phyloP scores from a whole-genome alignment of 2,797 vertebrate species.

The Clarias fuscus region DNA sequence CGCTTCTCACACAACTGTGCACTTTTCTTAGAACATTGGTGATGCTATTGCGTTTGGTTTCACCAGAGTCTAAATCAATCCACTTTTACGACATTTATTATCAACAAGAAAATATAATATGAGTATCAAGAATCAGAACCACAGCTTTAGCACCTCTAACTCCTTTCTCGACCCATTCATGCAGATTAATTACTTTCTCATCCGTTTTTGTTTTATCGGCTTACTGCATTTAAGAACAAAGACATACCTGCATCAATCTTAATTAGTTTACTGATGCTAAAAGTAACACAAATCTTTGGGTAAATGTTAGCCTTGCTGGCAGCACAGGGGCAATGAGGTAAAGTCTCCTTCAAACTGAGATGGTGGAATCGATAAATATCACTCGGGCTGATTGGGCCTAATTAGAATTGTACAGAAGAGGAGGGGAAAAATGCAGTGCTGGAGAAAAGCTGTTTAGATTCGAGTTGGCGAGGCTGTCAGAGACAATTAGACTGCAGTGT shows the following conservation, averaged over 20 bases:
- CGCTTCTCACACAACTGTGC: not conserved
- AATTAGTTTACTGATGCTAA: slow-evolving; percentile 73
- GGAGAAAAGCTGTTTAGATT: slow-evolving; percentile 69
- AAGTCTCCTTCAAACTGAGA: slow-evolving; percentile 65
- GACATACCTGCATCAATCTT: slow-evolving; percentile 74
- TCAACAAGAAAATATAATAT: not conserved
- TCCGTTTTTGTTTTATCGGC: slow-evolving; percentile 61
- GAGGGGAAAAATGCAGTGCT: slow-evolving; percentile 58
- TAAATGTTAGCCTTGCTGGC: slow-evolving; percentile 42
- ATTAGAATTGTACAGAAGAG: slow-evolving; percentile 68
- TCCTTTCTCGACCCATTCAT: slow-evolving; percentile 58
- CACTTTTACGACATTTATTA: not conserved
- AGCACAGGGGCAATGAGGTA: slow-evolving; percentile 47
- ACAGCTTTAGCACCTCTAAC: slow-evolving; percentile 66
- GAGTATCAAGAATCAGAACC: not conserved
- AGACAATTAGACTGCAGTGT: slow-evolving; percentile 72
- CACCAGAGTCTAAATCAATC: not conserved
- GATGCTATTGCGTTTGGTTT: not conserved
- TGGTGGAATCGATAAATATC: slow-evolving; percentile 77
- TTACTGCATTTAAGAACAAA: slow-evolving; percentile 65
- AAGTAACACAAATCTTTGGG: slow-evolving; percentile 60
- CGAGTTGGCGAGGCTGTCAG: slow-evolving; percentile 71
- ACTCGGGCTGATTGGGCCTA: slow-evolving; percentile 74
- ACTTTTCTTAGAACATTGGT: not conserved
- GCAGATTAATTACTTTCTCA: slow-evolving; percentile 68